A percentile compares a stretch with the other conserved stretches of the same genome.
These are phyloP conservation scores for Brachynemurus nebulosus DNA, from an alignment of 2,888 invertebrate species.

Conservation along the genomic window DNA sequence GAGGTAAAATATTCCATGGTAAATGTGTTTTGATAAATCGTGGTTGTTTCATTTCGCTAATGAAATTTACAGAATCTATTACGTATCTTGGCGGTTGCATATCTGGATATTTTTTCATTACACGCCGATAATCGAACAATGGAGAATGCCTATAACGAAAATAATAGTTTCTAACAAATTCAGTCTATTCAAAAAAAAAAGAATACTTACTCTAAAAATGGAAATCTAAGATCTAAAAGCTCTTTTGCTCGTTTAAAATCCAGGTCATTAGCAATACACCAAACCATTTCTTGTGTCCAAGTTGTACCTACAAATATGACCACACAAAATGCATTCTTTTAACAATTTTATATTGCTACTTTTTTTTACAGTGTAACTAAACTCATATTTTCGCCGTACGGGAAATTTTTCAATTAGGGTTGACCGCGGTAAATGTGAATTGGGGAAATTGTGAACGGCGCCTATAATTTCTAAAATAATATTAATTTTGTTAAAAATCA, in stretches of 20 bases:
- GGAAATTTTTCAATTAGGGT: too few relatives aligned
- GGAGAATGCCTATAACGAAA: slow-evolving; percentile 26
- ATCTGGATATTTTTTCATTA: slow-evolving; percentile 22
- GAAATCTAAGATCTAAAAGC: slow-evolving; percentile 45
- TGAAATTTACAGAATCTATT: slow-evolving; percentile 16
- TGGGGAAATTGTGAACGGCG: too few relatives aligned
- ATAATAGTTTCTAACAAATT: background rate
- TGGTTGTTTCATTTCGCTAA: slow-evolving; percentile 34
- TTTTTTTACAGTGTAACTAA: too few relatives aligned
- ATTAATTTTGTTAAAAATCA: too few relatives aligned
- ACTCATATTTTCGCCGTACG: too few relatives aligned
- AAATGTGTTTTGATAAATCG: slow-evolving; percentile 51
- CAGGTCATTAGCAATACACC: slow-evolving; percentile 48
- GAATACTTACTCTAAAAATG: slow-evolving; percentile 51
- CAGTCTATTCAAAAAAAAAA: slow-evolving; percentile 4
- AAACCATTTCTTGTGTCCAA: slow-evolving; percentile 65
- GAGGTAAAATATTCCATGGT: slow-evolving; percentile 44
- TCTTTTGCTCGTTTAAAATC: slow-evolving; percentile 42
- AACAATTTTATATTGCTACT: too few relatives aligned
- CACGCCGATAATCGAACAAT: slow-evolving; percentile 30
- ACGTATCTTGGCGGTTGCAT: slow-evolving; percentile 22
- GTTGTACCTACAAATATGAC: slow-evolving; percentile 46
- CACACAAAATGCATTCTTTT: too few relatives aligned
- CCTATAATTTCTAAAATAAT: too few relatives aligned
- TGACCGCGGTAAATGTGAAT: too few relatives aligned